Conservation (phyloP, 2,888 invertebrate species). For the Diogma glabrata region DNA sequence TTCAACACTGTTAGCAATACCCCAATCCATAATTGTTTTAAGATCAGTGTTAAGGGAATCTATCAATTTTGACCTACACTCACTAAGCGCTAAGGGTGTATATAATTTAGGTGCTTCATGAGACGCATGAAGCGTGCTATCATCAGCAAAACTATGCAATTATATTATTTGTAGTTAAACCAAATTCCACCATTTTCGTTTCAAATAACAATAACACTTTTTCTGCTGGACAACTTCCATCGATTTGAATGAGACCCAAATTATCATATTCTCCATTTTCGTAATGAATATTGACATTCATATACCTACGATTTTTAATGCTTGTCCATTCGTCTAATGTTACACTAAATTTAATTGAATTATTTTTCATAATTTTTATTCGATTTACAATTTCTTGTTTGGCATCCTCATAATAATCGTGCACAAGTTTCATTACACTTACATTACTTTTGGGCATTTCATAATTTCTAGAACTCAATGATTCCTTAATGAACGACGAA, state of each 20-base stretch:
- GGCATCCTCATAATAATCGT: background rate
- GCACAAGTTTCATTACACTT: background rate
- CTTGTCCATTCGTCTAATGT: constrained; percentile 8
- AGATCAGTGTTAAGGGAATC: too few relatives aligned
- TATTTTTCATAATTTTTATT: background rate
- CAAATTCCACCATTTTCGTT: constrained; percentile 5
- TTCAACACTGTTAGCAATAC: too few relatives aligned
- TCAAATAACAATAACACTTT: constrained; percentile 4
- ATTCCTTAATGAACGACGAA: constrained; percentile 3
- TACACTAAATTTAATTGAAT: background rate
- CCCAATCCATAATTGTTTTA: too few relatives aligned
- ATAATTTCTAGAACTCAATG: constrained; percentile 1
- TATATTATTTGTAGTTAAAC: constrained; percentile 6
- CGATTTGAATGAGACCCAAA: constrained; percentile 1
- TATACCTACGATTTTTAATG: constrained; percentile 4
- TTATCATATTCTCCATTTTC: too few relatives aligned
- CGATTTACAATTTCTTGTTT: constrained; percentile 2
- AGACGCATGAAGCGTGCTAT: too few relatives aligned
- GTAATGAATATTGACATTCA: too few relatives aligned
- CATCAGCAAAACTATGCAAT: too few relatives aligned
- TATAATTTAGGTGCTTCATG: too few relatives aligned
- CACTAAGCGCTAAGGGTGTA: too few relatives aligned
- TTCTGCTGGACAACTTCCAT: constrained; percentile 8
- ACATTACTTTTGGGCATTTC: background rate
- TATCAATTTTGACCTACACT: too few relatives aligned